phyloP scores from a whole-genome alignment of 2,797 vertebrate genomes.

The Xerus rutilus region DNA sequence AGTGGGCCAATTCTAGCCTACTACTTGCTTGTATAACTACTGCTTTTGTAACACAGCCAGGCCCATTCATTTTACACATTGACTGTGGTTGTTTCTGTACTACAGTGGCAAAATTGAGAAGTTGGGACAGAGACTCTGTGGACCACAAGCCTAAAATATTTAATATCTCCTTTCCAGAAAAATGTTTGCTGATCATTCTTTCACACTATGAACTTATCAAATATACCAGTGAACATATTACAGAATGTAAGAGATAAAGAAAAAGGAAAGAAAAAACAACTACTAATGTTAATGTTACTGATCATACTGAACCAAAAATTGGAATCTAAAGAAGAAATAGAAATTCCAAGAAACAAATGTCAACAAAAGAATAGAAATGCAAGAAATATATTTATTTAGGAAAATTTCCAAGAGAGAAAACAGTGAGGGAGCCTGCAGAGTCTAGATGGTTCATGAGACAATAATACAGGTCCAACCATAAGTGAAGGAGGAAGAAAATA shows the following conservation, averaged over 20 bases:
- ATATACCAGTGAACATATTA: not conserved
- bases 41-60: not conserved
- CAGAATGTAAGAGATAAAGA: too few species aligned
- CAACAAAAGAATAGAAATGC: not conserved
- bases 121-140: not conserved
- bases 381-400: not conserved
- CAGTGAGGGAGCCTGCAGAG: not conserved
- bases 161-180: not conserved
- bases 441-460: not conserved
- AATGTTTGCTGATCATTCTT: not conserved
- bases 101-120: not conserved
- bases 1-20: not conserved
- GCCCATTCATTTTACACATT: not conserved
- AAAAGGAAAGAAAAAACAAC: not conserved
- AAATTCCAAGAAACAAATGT: not conserved
- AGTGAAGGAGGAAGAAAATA: not conserved
- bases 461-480: not conserved
- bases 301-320: not conserved
- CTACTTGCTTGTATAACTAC: not conserved
- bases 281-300: not conserved
- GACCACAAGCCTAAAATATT: not conserved
- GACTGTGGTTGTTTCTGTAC: not conserved
- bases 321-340: not conserved
- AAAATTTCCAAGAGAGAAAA: not conserved
- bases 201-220: not conserved